Evolutionary conservation across 2,888 invertebrate species (phyloP), one percentile per base, ranked within the genome.

Genomic region (Gasteruption jaculator): DNA sequence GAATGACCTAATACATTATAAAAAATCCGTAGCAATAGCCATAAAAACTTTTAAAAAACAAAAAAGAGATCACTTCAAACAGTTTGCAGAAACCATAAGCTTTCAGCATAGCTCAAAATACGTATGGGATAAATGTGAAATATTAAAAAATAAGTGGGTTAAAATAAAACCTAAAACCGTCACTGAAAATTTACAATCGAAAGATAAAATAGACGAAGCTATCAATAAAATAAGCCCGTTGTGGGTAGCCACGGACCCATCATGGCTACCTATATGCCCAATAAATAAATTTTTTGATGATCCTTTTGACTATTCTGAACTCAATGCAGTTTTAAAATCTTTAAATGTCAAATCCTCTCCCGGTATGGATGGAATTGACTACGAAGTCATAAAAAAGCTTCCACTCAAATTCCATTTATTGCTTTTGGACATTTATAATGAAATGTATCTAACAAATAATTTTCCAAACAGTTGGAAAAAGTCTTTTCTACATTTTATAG

Each of bases 351-450:
- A 42, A 6, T 52, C 48, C 5, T 32, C 49, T 12, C 48, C 52
- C 22, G 48, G 52, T 14, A 38, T 47, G 24, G 45, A 49, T 26
- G 47, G 45, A 14, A 42, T 52, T 26, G 38, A 43, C 31, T 49
- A 48, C 27, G 26, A 34, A 21, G 29, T 46, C 11, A 8, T 49
- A 3, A 34, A 43, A n/a, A 43, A 26, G 2, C 15, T 52, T 6
- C 33, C 45, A 1, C 11, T 25, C 10, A 40, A 46, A 37, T 34
- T 16, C 14, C 45, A 46, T 24, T 18, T 48, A 8, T 22, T 49
- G 6, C 22, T 49, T 2, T 10, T 52, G 6, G 49, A 52, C 25
- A 48, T 49, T 18, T 43, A 46, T 6, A 49, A 49, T 18, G 43
- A 46, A 25, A 40, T 46, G 25, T 46, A 41, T 21, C 14, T 21